Percentiles rank a stretch among this genome's conserved stretches.
These are phyloP conservation scores for Coregonus sp. DNA, from an alignment of 2,797 vertebrate genomes.

Conservation along the genomic window DNA sequence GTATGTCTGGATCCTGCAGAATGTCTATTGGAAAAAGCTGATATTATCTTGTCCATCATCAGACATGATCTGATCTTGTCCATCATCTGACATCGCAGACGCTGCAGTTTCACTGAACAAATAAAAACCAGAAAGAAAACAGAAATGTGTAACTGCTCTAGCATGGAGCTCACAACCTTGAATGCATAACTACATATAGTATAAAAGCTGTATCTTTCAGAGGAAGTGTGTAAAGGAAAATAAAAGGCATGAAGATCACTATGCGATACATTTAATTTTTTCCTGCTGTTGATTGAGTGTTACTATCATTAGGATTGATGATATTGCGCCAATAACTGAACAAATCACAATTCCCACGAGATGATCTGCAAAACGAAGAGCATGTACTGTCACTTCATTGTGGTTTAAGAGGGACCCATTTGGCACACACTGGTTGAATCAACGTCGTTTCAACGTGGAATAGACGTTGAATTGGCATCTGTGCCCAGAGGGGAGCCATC, in stretches of 20 bases:
- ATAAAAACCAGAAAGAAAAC: neutral
- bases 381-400: neutral
- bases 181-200: neutral
- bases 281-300: constrained; percentile 58
- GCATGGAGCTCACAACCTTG: neutral
- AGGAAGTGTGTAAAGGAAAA: neutral
- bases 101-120: constrained; percentile 41
- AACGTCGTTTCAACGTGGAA: no score
- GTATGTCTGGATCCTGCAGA: neutral
- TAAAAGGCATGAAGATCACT: neutral
- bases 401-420: neutral
- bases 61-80: constrained; percentile 1
- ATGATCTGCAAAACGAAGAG: constrained; percentile 62
- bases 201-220: neutral
- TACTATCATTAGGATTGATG: constrained; percentile 56
- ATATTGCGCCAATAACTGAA: constrained; percentile 69
- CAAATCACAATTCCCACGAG: constrained; percentile 72
- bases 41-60: constrained; percentile 3
- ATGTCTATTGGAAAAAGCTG: constrained; percentile 23
- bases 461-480: no score
- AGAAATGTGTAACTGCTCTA: neutral
- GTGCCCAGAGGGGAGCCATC: neutral
- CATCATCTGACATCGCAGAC: neutral
- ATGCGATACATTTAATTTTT: constrained; percentile 58
- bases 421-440: no score